Conservation (phyloP, 2,113 vertebrate genomes). For the Platichthys stellatus region DNA sequence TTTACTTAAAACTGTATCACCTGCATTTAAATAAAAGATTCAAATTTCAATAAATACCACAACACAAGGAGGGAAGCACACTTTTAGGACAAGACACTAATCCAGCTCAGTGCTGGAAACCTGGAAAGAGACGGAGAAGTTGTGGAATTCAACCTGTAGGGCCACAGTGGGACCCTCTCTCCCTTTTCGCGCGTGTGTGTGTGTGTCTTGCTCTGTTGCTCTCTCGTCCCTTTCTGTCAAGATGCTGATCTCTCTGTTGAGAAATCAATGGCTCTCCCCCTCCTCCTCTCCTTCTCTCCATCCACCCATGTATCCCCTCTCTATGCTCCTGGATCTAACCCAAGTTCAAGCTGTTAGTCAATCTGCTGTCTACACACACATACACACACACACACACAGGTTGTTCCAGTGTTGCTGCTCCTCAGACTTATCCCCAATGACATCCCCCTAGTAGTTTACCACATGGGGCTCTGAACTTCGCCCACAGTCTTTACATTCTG, state of each 20-base stretch:
- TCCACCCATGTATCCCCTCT: constrained; percentile 62
- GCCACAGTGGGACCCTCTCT: constrained; percentile 34
- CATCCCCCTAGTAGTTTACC: constrained; percentile 24
- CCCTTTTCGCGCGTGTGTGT: constrained; percentile 6
- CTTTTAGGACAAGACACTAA: constrained; percentile 3
- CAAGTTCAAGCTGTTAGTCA: constrained; percentile 81
- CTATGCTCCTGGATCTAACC: constrained; percentile 70
- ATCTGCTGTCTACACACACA: constrained; percentile 72
- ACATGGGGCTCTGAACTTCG: constrained; percentile 23
- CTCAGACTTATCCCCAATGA: constrained; percentile 28
- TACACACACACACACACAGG: constrained; percentile 28
- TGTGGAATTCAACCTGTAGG: constrained; percentile 50
- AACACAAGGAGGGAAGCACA: background rate
- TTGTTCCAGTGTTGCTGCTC: constrained; percentile 41
- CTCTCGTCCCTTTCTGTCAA: constrained; percentile 70
- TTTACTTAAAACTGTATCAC: background rate
- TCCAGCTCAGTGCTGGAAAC: constrained; percentile 5
- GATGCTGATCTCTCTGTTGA: constrained; percentile 79
- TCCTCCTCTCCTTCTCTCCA: constrained; percentile 48
- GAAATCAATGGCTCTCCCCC: constrained; percentile 66
- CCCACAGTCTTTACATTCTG: background rate
- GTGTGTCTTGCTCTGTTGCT: constrained; percentile 48
- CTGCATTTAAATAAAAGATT: background rate
- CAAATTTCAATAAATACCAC: background rate
- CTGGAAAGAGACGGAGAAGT: constrained; percentile 35